phyloP scores from a whole-genome alignment of 2,797 vertebrate genomes.

The Muraenolepis orangiensis region DNA sequence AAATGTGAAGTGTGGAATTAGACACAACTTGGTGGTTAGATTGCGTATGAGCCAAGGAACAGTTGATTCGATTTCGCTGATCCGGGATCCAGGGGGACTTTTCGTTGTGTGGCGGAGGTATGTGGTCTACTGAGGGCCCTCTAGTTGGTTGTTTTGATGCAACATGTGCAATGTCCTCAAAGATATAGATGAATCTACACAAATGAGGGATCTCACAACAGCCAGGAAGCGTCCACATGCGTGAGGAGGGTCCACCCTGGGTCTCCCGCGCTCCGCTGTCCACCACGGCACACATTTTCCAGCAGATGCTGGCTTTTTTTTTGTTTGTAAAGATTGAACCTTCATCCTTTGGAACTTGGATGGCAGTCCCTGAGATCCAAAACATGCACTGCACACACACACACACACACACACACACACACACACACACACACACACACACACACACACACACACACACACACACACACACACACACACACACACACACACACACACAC shows the following conservation, averaged over 20 bases:
- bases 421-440: constrained; percentile 1
- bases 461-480: constrained; percentile 3
- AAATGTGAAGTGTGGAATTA: too few relatives aligned
- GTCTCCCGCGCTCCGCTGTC: not conserved
- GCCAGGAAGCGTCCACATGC: too few relatives aligned
- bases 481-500: not conserved
- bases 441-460: not conserved
- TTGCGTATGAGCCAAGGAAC: too few relatives aligned
- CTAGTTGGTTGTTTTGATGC: too few relatives aligned
- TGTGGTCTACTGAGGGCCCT: too few relatives aligned
- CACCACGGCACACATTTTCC: not conserved
- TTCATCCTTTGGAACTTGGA: not conserved
- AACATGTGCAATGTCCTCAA: too few relatives aligned
- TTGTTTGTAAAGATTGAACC: not conserved
- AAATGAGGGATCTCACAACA: too few relatives aligned
- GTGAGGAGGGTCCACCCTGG: not conserved
- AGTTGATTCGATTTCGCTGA: too few relatives aligned
- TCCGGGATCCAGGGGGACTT: too few relatives aligned
- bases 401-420: not conserved
- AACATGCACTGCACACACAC: constrained; percentile 2
- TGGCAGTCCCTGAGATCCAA: not conserved
- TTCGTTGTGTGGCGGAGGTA: too few relatives aligned
- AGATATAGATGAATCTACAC: too few relatives aligned
- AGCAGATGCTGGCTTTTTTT: not conserved
- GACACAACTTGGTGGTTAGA: too few relatives aligned